phyloP scores from a whole-genome alignment of 2,113 vertebrate species.

The Pachyramphus minor region DNA sequence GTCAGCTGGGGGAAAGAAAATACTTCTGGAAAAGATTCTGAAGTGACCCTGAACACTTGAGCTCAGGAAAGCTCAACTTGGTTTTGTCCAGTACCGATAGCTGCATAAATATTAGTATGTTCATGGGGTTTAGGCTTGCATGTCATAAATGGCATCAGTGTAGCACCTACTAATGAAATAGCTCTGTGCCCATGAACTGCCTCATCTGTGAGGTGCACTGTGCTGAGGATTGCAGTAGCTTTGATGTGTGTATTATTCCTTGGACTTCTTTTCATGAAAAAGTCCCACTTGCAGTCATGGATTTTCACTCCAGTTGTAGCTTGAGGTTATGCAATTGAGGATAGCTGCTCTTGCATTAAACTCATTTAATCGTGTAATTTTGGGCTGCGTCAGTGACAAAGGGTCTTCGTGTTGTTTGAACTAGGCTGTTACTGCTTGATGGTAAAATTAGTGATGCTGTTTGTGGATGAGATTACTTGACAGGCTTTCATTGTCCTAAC shows the following conservation, averaged over 20 bases:
- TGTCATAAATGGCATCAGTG: background rate
- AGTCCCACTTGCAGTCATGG: background rate
- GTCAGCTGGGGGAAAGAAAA: background rate
- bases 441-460: background rate
- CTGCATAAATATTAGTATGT: fast-evolving
- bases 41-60: background rate
- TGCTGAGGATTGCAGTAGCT: background rate
- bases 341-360: fast-evolving
- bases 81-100: fast-evolving
- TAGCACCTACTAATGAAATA: background rate
- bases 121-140: fast-evolving
- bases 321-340: background rate
- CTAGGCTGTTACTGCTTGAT: background rate
- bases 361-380: background rate
- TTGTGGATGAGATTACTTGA: background rate
- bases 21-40: background rate
- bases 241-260: background rate
- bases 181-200: fast-evolving
- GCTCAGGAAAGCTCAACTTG: fast-evolving
- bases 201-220: background rate
- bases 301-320: background rate
- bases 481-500: background rate
- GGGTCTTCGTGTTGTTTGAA: background rate
- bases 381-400: background rate
- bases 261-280: background rate